Evolutionary conservation across 2,888 invertebrate species (phyloP).

Genomic region (Microctonus hyperodae): DNA sequence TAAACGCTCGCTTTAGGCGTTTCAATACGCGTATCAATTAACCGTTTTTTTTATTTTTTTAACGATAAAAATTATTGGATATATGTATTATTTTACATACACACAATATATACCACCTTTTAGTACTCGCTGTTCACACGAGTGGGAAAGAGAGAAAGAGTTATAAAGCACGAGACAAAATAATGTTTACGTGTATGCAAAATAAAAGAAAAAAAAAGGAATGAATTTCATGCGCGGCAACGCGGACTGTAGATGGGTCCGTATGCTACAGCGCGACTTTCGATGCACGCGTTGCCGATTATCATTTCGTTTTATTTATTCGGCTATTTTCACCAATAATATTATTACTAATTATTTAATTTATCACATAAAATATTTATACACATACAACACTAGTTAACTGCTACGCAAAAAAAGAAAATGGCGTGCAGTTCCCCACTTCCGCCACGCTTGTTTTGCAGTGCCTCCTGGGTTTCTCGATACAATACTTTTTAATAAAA

Average conservation of each 20-base stretch:
- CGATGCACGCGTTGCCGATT: constrained; percentile 48
- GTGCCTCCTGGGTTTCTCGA: constrained; percentile 54
- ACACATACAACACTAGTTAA: constrained; percentile 59
- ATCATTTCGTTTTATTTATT: constrained; percentile 48
- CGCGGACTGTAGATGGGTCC: constrained; percentile 43
- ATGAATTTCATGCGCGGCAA: constrained; percentile 44
- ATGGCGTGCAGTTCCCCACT: constrained; percentile 56
- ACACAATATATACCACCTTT: constrained; percentile 7
- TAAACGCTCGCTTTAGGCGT: neutral
- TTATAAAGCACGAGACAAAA: constrained; percentile 23
- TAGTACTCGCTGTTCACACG: constrained; percentile 14
- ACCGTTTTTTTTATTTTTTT: no score
- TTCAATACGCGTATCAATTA: neutral
- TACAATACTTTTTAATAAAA: no score
- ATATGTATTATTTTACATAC: neutral
- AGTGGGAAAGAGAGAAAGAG: constrained; percentile 36
- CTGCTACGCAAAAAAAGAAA: constrained; percentile 63
- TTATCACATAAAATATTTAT: constrained; percentile 55
- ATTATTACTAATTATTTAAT: constrained; percentile 48
- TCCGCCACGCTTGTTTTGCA: constrained; percentile 50
- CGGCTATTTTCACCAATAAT: constrained; percentile 29
- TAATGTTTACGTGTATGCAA: constrained; percentile 21
- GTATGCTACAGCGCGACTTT: constrained; percentile 42
- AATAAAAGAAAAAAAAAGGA: neutral
- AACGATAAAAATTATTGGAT: neutral